Base-by-base conservation (phyloP, 1,140 invertebrate genomes). In the Plodia interpunctella region DNA sequence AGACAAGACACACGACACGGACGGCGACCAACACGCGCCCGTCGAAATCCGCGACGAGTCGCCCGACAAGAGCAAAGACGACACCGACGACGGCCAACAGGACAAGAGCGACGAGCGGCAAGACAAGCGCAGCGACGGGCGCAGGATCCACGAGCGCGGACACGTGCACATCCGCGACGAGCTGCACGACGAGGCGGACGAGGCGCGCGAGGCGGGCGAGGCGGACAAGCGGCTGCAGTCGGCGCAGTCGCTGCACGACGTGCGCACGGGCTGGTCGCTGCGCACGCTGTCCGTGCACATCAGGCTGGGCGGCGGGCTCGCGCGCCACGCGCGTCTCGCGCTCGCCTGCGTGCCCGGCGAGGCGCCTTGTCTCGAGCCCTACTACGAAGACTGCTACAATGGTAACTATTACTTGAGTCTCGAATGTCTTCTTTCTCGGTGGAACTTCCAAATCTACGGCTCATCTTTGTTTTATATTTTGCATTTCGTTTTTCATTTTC, bases 341-440 rank as follows among this genome's bases (percentile, higher is more conserved):
- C 62, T 87, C 32, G 76, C 71, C 0, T 66, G 60, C 19, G 63
- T 86, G 3, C 54, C 68, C 0, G 70, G 69, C 6, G 83, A 85
- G 55, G 13, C 59, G 13, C 69, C 80, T 21, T 88, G 86, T 44
- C 51, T 83, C n/a, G 74, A 87, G 54, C 63, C 70, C 10, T 83
- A 73, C 65, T 72, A 66, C 21, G 69, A 74, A 11, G 86, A 88
- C 55, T 81, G 78, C 53, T 88, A 83, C 62, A 68, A 64, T 0
- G 86, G 38, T 44, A 44, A 2, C 4, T 32, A 9, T 28, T 9
- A 3, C 28, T 28, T 28, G 3, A 28, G 28, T 28, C 28, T 3
- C 28, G 9, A 3, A 5, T 28, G 28, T 28, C 4, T 28, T 28
- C 9, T 28, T 3, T 9, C 3, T 28, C 28, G 9, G n/a, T n/a